Evolutionary conservation across 1,140 invertebrate species (phyloP).

Genomic region (Onthophagus taurus): DNA sequence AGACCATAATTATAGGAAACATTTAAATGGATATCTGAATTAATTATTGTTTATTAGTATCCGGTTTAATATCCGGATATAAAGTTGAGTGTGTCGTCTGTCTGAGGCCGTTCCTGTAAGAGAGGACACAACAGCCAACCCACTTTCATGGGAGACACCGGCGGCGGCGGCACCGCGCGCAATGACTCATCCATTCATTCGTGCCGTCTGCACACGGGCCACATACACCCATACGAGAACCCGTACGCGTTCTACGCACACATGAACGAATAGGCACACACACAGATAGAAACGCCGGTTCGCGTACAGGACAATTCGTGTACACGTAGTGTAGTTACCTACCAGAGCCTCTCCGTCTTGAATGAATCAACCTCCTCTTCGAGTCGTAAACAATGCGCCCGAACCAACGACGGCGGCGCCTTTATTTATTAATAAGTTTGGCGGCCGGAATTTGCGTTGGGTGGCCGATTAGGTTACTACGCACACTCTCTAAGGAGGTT

Average conservation of each 20-base stretch:
- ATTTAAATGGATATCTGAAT: no score
- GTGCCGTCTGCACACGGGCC: neutral
- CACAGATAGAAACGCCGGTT: neutral
- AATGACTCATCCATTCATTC: slow-evolving; percentile 14
- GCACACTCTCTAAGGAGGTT: no score
- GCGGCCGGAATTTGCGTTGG: no score
- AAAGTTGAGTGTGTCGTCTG: no score
- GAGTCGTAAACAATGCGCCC: neutral
- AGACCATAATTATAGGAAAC: no score
- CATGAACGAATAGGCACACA: neutral
- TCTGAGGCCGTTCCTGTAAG: no score
- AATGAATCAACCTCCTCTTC: neutral
- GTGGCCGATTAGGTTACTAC: no score
- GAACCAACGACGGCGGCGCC: no score
- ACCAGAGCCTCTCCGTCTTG: neutral
- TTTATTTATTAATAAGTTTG: no score
- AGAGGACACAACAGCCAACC: no score
- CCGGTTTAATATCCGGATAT: no score
- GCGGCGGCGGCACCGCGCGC: neutral
- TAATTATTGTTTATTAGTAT: no score
- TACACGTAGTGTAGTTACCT: neutral
- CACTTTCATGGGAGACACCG: slow-evolving; percentile 15
- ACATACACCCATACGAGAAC: slow-evolving; percentile 3
- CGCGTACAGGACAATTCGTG: neutral
- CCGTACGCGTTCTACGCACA: neutral